phyloP scores from a whole-genome alignment of 1,140 invertebrate species.

The Zaprionus lachaisei region DNA sequence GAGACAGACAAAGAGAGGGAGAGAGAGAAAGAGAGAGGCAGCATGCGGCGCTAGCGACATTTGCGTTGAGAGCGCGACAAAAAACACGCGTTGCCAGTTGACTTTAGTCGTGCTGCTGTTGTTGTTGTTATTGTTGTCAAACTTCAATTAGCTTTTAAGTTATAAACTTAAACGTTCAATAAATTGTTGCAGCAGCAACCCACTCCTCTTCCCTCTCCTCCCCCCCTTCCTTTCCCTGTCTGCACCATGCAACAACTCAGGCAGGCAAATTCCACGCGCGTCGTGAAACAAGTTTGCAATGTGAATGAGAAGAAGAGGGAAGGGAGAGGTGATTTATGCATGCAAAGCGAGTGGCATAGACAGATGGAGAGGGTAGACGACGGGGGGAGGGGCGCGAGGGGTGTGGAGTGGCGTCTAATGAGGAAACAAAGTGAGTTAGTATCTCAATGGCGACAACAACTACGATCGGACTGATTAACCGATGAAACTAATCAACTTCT shows the following conservation, averaged over 20 bases:
- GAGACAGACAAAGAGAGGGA: not conserved
- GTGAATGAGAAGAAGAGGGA: not conserved
- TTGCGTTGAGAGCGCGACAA: slow-evolving; percentile 13
- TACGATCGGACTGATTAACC: slow-evolving; percentile 32
- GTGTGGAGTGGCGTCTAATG: slow-evolving; percentile 12
- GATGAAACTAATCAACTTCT: slow-evolving; percentile 19
- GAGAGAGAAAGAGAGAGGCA: not conserved
- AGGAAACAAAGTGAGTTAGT: slow-evolving; percentile 68
- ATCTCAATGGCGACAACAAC: slow-evolving; percentile 21
- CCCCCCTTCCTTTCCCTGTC: too few relatives aligned
- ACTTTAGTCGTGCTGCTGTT: slow-evolving; percentile 24
- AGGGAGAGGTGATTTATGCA: slow-evolving; percentile 60
- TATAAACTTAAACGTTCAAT: slow-evolving; percentile 75
- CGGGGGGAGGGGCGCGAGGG: too few relatives aligned
- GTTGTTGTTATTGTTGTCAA: slow-evolving; percentile 44
- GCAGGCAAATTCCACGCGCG: slow-evolving; percentile 58
- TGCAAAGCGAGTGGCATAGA: slow-evolving; percentile 44
- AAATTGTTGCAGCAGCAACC: slow-evolving; percentile 49
- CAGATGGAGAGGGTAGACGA: not conserved
- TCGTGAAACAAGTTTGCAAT: slow-evolving; percentile 57
- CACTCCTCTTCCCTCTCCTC: not conserved
- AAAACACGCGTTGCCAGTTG: slow-evolving; percentile 39
- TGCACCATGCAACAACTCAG: slow-evolving; percentile 38
- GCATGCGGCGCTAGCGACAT: slow-evolving; percentile 7
- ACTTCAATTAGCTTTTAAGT: slow-evolving; percentile 77